These are phyloP conservation scores for Saimiri boliviensis DNA, from an alignment of 2,113 vertebrate species.

Conservation along the genomic window DNA sequence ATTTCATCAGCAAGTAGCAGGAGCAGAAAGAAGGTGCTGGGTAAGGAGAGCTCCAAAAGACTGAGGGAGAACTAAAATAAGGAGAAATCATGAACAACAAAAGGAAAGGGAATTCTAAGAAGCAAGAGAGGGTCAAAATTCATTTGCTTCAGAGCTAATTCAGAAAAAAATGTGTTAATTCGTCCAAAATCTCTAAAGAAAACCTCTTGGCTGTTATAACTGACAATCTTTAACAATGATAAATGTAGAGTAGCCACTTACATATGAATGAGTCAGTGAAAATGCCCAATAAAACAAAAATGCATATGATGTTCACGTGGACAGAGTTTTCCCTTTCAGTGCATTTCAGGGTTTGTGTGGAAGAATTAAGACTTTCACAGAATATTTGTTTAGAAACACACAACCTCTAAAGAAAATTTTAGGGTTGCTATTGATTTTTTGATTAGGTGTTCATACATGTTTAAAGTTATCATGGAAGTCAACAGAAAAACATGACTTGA, in stretches of 20 bases:
- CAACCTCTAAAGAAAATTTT: too few species aligned
- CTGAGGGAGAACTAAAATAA: background rate
- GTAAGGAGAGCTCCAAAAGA: background rate
- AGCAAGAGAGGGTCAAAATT: background rate
- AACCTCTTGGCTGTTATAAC: too few species aligned
- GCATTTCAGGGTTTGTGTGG: background rate
- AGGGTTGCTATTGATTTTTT: too few species aligned
- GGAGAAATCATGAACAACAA: background rate
- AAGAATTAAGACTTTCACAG: background rate
- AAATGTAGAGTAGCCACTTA: background rate
- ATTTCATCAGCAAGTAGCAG: background rate
- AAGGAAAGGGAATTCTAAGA: background rate
- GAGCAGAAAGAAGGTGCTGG: background rate
- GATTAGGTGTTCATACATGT: too few species aligned
- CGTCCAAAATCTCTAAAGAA: background rate
- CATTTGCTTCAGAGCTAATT: background rate
- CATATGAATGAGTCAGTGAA: background rate
- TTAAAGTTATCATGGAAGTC: too few species aligned
- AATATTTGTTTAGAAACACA: too few species aligned
- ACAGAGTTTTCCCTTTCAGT: background rate
- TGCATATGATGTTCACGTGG: background rate
- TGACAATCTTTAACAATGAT: background rate
- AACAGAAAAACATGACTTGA: too few species aligned
- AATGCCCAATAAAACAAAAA: background rate
- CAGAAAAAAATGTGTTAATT: background rate